A percentile compares a stretch with the other conserved stretches of the same genome.
Evolutionary conservation across 2,113 vertebrate genomes (phyloP).

Genomic region (Proterorhinus semilunaris): DNA sequence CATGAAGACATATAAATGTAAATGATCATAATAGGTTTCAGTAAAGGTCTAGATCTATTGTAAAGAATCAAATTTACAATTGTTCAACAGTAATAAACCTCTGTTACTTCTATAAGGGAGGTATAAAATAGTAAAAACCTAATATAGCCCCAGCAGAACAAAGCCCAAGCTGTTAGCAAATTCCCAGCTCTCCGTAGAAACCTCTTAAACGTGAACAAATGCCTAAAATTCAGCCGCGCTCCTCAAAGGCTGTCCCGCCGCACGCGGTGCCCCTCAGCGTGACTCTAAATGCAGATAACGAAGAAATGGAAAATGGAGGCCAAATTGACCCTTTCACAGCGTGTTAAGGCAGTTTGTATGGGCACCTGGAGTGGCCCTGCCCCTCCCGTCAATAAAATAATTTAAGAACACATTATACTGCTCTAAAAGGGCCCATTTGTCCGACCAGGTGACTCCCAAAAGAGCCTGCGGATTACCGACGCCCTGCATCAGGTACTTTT

Average conservation of each 20-base stretch:
- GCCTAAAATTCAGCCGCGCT: constrained; percentile 80
- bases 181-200: constrained; percentile 79
- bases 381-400: constrained; percentile 95
- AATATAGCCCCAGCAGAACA: constrained; percentile 4
- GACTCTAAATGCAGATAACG: constrained; percentile 87
- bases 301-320: constrained; percentile 95
- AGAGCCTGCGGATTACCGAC: constrained; percentile 87
- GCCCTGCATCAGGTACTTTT: constrained; percentile 82
- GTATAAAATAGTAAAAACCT: background rate
- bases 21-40: background rate
- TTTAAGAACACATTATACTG: constrained; percentile 98
- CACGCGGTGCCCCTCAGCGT: constrained; percentile 81
- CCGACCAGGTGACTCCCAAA: constrained; percentile 99
- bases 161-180: constrained; percentile 53
- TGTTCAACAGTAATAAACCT: too few relatives aligned
- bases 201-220: constrained; percentile 79
- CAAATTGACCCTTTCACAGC: constrained; percentile 99
- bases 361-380: constrained; percentile 93
- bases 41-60: too few relatives aligned
- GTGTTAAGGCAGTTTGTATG: constrained; percentile 88
- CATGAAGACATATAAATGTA: background rate
- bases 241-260: constrained; percentile 54
- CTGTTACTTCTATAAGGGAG: too few relatives aligned
- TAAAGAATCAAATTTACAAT: too few relatives aligned
- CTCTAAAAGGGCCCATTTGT: constrained; percentile 95